Evolutionary conservation across 2,888 invertebrate species (phyloP).

Genomic region (Pyrrhosoma nymphula): DNA sequence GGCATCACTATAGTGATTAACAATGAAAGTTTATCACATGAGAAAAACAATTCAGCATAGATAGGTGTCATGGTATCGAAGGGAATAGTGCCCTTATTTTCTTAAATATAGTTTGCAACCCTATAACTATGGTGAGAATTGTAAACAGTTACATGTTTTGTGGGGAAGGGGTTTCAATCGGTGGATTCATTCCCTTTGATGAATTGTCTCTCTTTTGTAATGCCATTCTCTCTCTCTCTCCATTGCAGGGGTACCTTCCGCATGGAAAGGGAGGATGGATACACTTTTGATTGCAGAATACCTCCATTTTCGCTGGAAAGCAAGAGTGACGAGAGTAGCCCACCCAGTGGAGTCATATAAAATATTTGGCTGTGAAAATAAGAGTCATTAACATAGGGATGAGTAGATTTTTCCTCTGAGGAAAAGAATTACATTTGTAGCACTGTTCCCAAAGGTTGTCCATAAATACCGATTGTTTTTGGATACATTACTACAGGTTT

Average conservation of each 20-base stretch:
- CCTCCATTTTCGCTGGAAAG: conserved; percentile 98
- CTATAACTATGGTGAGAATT: too few relatives aligned
- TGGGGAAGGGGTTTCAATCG: too few relatives aligned
- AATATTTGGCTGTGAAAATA: conserved; percentile 52
- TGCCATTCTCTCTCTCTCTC: too few relatives aligned
- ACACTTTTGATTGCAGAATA: conserved; percentile 97
- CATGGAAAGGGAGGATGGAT: conserved; percentile 98
- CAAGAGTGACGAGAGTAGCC: conserved; percentile 85
- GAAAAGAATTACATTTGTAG: conserved; percentile 14
- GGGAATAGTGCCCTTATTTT: too few relatives aligned
- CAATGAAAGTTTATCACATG: too few relatives aligned
- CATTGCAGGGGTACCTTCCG: conserved; percentile 93
- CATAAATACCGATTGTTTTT: not conserved
- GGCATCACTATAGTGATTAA: too few relatives aligned
- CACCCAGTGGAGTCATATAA: conserved; percentile 62
- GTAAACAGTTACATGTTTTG: too few relatives aligned
- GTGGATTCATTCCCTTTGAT: too few relatives aligned
- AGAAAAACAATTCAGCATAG: too few relatives aligned
- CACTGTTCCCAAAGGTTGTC: conserved; percentile 61
- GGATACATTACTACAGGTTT: not conserved
- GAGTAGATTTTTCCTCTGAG: conserved; percentile 57
- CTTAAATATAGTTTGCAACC: too few relatives aligned
- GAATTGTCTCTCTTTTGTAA: too few relatives aligned
- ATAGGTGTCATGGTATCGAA: too few relatives aligned
- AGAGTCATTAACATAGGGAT: conserved; percentile 56